These are phyloP conservation scores for Luperina testacea DNA, from an alignment of 2,888 invertebrate species.

Conservation along the genomic window DNA sequence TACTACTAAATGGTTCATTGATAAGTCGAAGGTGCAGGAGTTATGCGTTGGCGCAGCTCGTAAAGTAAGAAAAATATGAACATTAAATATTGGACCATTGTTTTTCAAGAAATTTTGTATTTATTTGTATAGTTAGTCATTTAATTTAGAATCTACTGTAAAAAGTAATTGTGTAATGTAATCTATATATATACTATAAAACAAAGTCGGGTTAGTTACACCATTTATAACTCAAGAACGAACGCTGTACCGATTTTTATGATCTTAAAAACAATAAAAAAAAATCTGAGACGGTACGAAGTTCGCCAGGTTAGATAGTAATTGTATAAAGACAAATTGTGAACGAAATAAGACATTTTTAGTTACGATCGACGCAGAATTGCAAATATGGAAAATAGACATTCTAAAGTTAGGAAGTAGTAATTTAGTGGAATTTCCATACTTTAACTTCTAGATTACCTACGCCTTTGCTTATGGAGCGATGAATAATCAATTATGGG, in stretches of 20 bases:
- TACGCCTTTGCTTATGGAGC: not conserved
- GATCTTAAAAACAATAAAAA: too few species aligned
- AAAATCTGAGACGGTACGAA: too few species aligned
- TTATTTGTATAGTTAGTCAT: not conserved
- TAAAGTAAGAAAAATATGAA: slow-evolving; percentile 40
- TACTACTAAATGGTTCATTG: slow-evolving; percentile 62
- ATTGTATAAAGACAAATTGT: not conserved
- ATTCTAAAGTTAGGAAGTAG: not conserved
- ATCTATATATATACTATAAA: not conserved
- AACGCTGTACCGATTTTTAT: too few species aligned
- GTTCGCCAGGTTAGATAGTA: not conserved
- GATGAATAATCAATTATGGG: slow-evolving; percentile 39
- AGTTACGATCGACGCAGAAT: not conserved
- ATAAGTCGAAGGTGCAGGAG: slow-evolving; percentile 55
- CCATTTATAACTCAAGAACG: too few species aligned
- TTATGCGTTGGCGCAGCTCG: slow-evolving; percentile 40
- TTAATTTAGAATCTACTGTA: not conserved
- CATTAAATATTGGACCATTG: not conserved
- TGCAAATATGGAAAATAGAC: not conserved
- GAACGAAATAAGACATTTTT: not conserved
- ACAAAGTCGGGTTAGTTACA: too few species aligned
- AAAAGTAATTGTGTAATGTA: not conserved
- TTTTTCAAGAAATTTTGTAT: slow-evolving; percentile 2
- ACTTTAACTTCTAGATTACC: slow-evolving; percentile 12
- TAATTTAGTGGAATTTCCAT: not conserved